Conservation (phyloP, 2,113 vertebrate species). For the Morone chrysops region DNA sequence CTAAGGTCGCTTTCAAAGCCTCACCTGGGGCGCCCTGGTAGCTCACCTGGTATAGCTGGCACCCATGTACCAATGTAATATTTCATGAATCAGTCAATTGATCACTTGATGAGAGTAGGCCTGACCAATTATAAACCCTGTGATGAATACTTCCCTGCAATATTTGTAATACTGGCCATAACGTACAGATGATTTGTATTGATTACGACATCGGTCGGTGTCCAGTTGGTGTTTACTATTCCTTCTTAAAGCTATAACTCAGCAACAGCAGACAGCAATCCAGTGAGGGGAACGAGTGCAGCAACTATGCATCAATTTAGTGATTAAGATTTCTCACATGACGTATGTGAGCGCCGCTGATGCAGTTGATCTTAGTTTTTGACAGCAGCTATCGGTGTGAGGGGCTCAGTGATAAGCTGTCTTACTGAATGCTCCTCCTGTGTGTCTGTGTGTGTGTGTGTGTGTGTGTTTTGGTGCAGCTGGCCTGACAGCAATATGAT, state of each 20-base stretch:
- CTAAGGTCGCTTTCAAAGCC: not conserved
- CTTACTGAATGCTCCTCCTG: slow-evolving; percentile 11
- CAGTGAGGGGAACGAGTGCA: slow-evolving; percentile 29
- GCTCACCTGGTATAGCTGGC: no score
- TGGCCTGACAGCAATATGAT: slow-evolving; percentile 58
- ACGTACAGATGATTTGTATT: slow-evolving; percentile 25
- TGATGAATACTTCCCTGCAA: slow-evolving; percentile 14
- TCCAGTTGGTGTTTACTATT: slow-evolving; percentile 42
- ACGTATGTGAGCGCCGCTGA: slow-evolving; percentile 26
- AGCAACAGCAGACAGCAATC: slow-evolving; percentile 9
- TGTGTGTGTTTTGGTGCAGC: slow-evolving; percentile 41
- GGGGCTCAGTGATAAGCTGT: slow-evolving; percentile 42
- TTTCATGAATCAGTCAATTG: not conserved
- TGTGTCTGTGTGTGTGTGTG: slow-evolving; percentile 21
- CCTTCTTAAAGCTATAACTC: slow-evolving; percentile 36
- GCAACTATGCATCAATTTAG: slow-evolving; percentile 42
- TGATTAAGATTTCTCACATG: slow-evolving; percentile 47
- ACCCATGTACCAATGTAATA: not conserved
- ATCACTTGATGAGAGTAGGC: slow-evolving; percentile 14
- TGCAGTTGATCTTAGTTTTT: slow-evolving; percentile 41
- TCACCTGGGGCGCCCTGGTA: no score
- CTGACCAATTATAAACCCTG: slow-evolving; percentile 7
- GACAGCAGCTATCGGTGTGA: slow-evolving; percentile 25
- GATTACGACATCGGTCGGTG: not conserved
- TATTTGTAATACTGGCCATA: slow-evolving; percentile 10